Evolutionary conservation across 1,140 invertebrate genomes (phyloP), one percentile per base, ranked within the genome.

Genomic region (Metopolophium dirhodum): DNA sequence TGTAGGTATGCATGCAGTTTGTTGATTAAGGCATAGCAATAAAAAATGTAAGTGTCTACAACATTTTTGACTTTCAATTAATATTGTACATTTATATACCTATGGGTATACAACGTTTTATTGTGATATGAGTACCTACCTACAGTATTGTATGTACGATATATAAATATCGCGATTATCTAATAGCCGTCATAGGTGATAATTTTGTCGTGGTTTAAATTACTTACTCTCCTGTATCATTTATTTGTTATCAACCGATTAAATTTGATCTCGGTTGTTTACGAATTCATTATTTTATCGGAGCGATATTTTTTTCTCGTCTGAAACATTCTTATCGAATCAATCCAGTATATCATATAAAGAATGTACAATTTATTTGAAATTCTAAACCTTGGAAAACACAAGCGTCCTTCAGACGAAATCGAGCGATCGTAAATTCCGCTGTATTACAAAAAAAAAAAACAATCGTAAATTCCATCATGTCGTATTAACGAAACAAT

Each of bases 391-490:
- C 30, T 77, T 77, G 14, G 30, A 77, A 77, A 77, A 77, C 14
- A n/a, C 61, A 77, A 77, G 30, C 30, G 61, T 77, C 61, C 61
- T 77, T 77, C 61, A 77, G 30, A 77, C n/a, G n/a, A 77, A 77
- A n/a, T 77, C n/a, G 30, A 77, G 61, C n/a, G 61, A n/a, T 77
- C 61, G n/a, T 77, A 77, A 77, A 77, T 77, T 77, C 61, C 61
- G 4, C n/a, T 6, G n/a, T 77, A n/a, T 77, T 77, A n/a, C 4
- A 18, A 77, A n/a, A 77, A 77, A 35, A 77, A 30, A 61, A 61
- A 26, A 61, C 61, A 68, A 77, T 77, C n/a, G 11, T 77, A 77
- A 77, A 77, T 77, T 77, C n/a, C 61, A 35, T n/a, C 61, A 77
- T n/a, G 4, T 41, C 18, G 11, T 35, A 18, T 4, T 77, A n/a